Conservation (phyloP, 2,888 invertebrate species). For the Drosophila merina region DNA sequence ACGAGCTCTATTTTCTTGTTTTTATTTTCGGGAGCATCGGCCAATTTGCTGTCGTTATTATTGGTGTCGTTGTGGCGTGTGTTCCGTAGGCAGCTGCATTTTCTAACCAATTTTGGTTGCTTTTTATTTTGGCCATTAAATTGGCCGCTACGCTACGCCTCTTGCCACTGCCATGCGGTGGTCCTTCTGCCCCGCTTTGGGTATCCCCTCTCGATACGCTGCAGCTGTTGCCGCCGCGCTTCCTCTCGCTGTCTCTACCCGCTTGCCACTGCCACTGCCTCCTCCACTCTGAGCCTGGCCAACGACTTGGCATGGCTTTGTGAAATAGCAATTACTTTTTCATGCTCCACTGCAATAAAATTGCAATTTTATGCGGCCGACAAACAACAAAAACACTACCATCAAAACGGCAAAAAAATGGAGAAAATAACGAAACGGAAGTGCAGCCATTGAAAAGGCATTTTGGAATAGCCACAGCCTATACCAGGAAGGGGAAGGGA, state of each 20-base stretch:
- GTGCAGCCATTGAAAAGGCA: constrained; percentile 77
- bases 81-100: constrained; percentile 57
- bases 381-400: constrained; percentile 59
- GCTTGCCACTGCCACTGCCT: constrained; percentile 8
- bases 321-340: constrained; percentile 79
- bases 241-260: constrained; percentile 13
- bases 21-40: constrained; percentile 16
- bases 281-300: constrained; percentile 33
- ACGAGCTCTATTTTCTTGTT: constrained; percentile 10
- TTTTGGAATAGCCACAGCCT: constrained; percentile 66
- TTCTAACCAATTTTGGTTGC: constrained; percentile 64
- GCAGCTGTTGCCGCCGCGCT: constrained; percentile 70
- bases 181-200: constrained; percentile 11
- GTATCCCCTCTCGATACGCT: constrained; percentile 6
- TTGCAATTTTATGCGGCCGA: constrained; percentile 80
- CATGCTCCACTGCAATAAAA: constrained; percentile 78
- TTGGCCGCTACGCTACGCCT: constrained; percentile 49
- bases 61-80: constrained; percentile 32
- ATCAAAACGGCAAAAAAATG: constrained; percentile 19
- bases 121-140: constrained; percentile 72
- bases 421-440: constrained; percentile 43
- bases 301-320: constrained; percentile 54
- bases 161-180: constrained; percentile 43
- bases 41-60: constrained; percentile 37
- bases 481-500: constrained; percentile 11